A percentile compares a stretch with the other conserved stretches of the same genome.
phyloP scores from a whole-genome alignment of 2,888 invertebrate species.

The Perizoma affinitatum region DNA sequence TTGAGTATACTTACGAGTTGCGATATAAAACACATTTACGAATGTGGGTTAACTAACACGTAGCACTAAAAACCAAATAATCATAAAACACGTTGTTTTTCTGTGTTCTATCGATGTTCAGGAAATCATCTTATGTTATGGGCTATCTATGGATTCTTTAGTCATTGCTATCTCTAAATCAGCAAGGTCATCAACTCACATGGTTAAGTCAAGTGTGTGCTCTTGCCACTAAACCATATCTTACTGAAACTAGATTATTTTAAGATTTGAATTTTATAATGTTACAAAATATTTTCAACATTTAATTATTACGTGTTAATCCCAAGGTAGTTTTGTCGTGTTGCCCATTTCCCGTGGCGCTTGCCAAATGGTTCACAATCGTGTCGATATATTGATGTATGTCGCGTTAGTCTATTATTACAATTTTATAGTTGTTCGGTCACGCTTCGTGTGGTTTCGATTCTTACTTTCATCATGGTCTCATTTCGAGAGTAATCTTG shows the following conservation, averaged over 20 bases:
- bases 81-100: too few relatives aligned
- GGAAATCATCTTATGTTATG: neutral
- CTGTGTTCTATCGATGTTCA: too few relatives aligned
- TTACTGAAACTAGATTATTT: neutral
- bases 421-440: constrained; percentile 50
- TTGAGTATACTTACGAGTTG: neutral
- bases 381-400: constrained; percentile 51
- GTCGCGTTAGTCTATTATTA: constrained; percentile 57
- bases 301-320: constrained; percentile 23
- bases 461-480: constrained; percentile 26
- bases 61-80: too few relatives aligned
- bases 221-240: neutral
- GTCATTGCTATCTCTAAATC: constrained; percentile 24
- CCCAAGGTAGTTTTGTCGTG: constrained; percentile 46
- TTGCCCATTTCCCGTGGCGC: constrained; percentile 63
- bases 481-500: constrained; percentile 13
- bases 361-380: constrained; percentile 70
- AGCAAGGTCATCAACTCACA: constrained; percentile 28
- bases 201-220: constrained; percentile 27
- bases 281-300: constrained; percentile 11
- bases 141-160: constrained; percentile 5
- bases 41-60: too few relatives aligned
- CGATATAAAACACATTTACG: neutral
- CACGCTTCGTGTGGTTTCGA: constrained; percentile 45
- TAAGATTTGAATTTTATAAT: constrained; percentile 1